Conservation (phyloP, 2,113 vertebrate species). For the Haplochromis burtoni region DNA sequence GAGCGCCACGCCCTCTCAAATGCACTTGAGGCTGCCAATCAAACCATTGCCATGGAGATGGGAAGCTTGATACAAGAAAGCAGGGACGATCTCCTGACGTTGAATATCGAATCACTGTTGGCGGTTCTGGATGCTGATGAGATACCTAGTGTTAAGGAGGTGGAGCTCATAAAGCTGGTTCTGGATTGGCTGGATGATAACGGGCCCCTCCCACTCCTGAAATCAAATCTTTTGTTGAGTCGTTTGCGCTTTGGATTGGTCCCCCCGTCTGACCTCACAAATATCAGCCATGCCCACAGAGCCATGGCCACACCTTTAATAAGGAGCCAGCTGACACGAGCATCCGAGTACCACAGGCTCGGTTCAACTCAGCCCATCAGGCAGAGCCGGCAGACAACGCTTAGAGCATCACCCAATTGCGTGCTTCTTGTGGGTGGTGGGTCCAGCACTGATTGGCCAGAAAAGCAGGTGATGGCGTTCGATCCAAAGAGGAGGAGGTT, state of each 20-base stretch:
- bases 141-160: conserved; percentile 77
- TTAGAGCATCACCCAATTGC: conserved; percentile 70
- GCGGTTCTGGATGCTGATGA: conserved; percentile 74
- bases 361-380: conserved; percentile 78
- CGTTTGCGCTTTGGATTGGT: conserved; percentile 80
- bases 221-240: conserved; percentile 77
- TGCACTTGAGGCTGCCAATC: conserved; percentile 69
- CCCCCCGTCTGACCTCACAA: conserved; percentile 58
- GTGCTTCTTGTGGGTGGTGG: conserved; percentile 82
- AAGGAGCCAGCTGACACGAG: conserved; percentile 82
- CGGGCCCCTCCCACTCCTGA: conserved; percentile 64
- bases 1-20: conserved; percentile 75
- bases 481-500: conserved; percentile 77
- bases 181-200: conserved; percentile 83
- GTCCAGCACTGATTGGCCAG: conserved; percentile 57
- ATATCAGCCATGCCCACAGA: conserved; percentile 64
- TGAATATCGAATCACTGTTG: conserved; percentile 79
- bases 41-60: conserved; percentile 74
- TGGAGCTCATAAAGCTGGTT: conserved; percentile 71
- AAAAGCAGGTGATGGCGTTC: conserved; percentile 76
- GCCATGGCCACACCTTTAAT: conserved; percentile 75
- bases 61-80: conserved; percentile 67
- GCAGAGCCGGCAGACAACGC: conserved; percentile 76
- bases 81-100: conserved; percentile 69
- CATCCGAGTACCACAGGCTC: conserved; percentile 81